Evolutionary conservation across 2,113 vertebrate species (phyloP), one percentile per base, ranked within the genome.

Genomic region (Megaceryle torquata): DNA sequence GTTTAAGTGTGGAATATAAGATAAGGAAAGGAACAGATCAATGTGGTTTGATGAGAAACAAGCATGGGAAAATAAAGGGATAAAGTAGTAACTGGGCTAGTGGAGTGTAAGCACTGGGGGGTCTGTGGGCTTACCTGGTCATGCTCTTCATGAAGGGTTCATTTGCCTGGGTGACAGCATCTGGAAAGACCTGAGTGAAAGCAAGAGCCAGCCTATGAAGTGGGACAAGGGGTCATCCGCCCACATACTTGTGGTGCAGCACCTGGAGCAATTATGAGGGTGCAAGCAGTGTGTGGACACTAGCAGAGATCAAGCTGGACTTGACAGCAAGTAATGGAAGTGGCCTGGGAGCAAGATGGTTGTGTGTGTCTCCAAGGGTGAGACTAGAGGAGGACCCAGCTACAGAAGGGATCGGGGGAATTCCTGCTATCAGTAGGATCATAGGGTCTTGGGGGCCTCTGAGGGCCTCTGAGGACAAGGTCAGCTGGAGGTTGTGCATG

Each of bases 181-280:
- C 46, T 39, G 26, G 13, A 56, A 37, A 64, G 8, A 69, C 19
- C 16, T 1, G 1, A 43, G 20, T n/a, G 21, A 60, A 78, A 31
- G 39, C 19, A 60, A 74, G 15, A 0, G 0, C 26, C 14, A 39
- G 6, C 3, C 2, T 4, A 8, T 69, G 39, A 4, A 26, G 48
- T 17, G 37, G 5, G 11, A 54, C 15, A 5, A 43, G 7, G 10
- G 11, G 5, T 51, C 29, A 46, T 46, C 46, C 20, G 46, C 46
- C 46, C 46, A 46, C 46, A 46, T 20, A 4, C 46, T 19, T 20
- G 19, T 51, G 39, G 17, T 26, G 24, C 53, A 54, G 28, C n/a
- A n/a, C 13, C 41, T 37, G 31, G 18, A 46, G 19, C 46, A 46
- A 44, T n/a, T 0, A 0, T 44, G 14, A 33, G 5, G 51, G 13